Evolutionary conservation across 2,113 vertebrate genomes (phyloP), one percentile per base, ranked within the genome.

Genomic region (Aleadryas rufinucha): DNA sequence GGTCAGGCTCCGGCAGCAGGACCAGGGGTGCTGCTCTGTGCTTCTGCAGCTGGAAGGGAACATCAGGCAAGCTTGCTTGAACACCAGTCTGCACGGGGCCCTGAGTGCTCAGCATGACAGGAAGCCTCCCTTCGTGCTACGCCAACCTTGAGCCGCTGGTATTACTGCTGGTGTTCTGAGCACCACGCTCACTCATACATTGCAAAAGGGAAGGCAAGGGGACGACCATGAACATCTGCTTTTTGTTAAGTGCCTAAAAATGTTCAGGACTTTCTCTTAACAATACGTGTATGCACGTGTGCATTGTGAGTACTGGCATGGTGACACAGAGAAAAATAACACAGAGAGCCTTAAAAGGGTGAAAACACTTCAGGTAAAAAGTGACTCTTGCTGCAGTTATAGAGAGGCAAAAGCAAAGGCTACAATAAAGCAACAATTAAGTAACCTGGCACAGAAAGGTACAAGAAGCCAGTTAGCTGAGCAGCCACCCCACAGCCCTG

Each of bases 161-260:
- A 56, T 81, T 71, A 89, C 31, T 90, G 88, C 92, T 84, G 93
- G n/a, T 41, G 44, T 72, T 44, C 56, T 90, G 92, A 95, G 88
- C 90, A 84, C 84, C 2, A 31, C 1, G 0, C 60, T 86, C 87
- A 24, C 54, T 84, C 85, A 56, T 59, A 2, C 16, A 78, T 86
- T 74, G 59, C 56, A 42, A 81, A 83, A 76, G 56, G 47, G 35
- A 89, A 81, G 35, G 52, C 11, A 78, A 88, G 12, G 66, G 70
- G 39, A 65, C 1, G 16, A 42, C 69, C 85, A 31, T 0, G 41
- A 90, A 37, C 83, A 86, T 89, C 88, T 89, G 88, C 39, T 86
- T 96, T 93, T 83, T 47, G 52, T 85, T 88, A 92, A 81, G 50
- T 14, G 64, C 41, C 59, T 84, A 50, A 74, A 65, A 86, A 66